phyloP scores from a whole-genome alignment of 2,113 vertebrate genomes.

The Elachura formosa region DNA sequence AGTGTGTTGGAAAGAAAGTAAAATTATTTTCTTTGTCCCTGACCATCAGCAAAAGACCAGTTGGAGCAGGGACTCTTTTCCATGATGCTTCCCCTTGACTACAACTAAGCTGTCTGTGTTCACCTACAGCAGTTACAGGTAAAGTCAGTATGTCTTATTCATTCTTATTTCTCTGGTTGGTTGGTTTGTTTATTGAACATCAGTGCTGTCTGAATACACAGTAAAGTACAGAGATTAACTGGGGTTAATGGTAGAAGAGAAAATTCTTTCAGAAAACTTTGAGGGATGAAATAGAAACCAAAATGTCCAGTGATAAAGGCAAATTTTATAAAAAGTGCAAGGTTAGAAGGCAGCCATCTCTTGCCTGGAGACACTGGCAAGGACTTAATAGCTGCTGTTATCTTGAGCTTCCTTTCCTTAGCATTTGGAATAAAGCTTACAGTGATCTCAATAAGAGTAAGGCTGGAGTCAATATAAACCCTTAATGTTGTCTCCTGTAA shows the following conservation, averaged over 20 bases:
- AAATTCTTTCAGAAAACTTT: conserved; percentile 36
- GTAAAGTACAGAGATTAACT: conserved; percentile 6
- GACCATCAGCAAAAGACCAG: not conserved
- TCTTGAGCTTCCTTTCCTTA: not conserved
- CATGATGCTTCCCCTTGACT: not conserved
- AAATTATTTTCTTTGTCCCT: not conserved
- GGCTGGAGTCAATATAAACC: not conserved
- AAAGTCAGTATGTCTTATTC: not conserved
- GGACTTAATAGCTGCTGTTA: not conserved
- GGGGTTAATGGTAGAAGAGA: conserved; percentile 18
- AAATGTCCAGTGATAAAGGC: not conserved
- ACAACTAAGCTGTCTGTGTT: not conserved
- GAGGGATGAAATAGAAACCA: not conserved
- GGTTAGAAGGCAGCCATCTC: not conserved
- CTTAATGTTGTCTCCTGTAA: not conserved
- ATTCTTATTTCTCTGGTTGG: not conserved
- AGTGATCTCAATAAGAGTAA: not conserved
- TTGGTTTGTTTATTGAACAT: not conserved
- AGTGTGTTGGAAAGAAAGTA: not conserved
- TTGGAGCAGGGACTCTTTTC: not conserved
- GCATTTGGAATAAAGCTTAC: not conserved
- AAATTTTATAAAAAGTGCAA: not conserved
- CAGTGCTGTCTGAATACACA: conserved; percentile 21
- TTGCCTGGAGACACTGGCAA: not conserved
- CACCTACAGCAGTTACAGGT: not conserved